Evolutionary conservation across 2,113 vertebrate genomes (phyloP), one percentile per base, ranked within the genome.

Genomic region (Corydoras maculifer): DNA sequence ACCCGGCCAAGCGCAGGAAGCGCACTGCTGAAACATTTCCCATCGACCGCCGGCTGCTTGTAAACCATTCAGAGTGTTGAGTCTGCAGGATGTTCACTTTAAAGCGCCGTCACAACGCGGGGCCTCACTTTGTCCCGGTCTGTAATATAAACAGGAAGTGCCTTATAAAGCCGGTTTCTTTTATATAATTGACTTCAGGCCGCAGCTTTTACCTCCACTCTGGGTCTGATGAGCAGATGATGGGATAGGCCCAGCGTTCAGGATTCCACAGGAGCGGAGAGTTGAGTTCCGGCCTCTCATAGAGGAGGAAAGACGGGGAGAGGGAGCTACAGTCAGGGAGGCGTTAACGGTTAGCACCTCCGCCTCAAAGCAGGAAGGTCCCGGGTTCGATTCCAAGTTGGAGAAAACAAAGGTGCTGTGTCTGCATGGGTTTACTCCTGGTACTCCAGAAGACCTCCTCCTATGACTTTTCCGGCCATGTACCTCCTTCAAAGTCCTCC

Each of bases 291-390:
- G 35, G 35, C 35, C 35, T 43, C 35, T 8, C 35, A 43, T 2
- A 5, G 35, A 43, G 7, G 7, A 43, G 7, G 7, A 5, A 8
- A 43, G 35, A 8, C 4, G 35, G 35, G 35, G 35, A 43, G 35
- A 7, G 32, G 1, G 35, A 73, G 72, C 30, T 4, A 15, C 25
- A 14, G 3, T 51, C 10, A 15, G 14, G 13, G 11, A 14, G 6
- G 14, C 49, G 9, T 14, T 18, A 11, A 31, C 49, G 31, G 25
- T 58, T 3, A 5, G 25, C 13, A 77, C 77, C 77, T 70, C 70
- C 75, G 77, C 87, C 81, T 83, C 79, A 81, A 77, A 78, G 80
- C 83, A 75, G 81, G 87, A 86, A 87, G 87, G 35, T 43, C 35
- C 35, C 35, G 4, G 7, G 35, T 43, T 43, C 35, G 35, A 43